Percentiles rank a stretch among this genome's conserved stretches.
phyloP scores from a whole-genome alignment of 2,888 invertebrate genomes.

The Drosophila bunnanda region DNA sequence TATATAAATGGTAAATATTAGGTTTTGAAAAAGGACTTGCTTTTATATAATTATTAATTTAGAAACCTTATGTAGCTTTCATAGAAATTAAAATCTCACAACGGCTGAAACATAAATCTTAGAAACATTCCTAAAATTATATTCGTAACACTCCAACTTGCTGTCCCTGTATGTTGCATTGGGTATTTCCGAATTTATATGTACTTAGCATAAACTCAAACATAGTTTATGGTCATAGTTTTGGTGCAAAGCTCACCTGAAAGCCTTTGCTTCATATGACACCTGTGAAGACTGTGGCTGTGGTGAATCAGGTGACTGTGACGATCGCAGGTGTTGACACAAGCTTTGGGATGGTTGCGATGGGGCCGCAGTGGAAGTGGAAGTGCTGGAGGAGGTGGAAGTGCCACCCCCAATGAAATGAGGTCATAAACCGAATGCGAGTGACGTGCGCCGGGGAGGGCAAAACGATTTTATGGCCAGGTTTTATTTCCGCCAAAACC shows the following conservation, averaged over 20 bases:
- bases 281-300: slow-evolving; percentile 11
- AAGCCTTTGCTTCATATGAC: slow-evolving; percentile 23
- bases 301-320: slow-evolving; percentile 71
- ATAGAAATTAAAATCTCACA: not conserved
- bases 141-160: not conserved
- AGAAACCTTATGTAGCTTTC: not conserved
- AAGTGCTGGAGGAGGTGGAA: slow-evolving; percentile 21
- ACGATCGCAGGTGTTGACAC: slow-evolving; percentile 69
- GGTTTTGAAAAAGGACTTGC: too few species aligned
- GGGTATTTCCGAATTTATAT: slow-evolving; percentile 5
- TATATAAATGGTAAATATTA: not conserved
- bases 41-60: too few species aligned
- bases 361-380: not conserved
- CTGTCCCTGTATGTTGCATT: slow-evolving; percentile 1
- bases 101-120: not conserved
- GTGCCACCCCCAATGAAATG: slow-evolving; percentile 69
- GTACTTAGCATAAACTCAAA: not conserved
- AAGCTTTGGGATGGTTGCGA: slow-evolving; percentile 21
- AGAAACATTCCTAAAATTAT: not conserved
- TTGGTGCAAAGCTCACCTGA: slow-evolving; percentile 7
- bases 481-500: slow-evolving; percentile 64
- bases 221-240: not conserved
- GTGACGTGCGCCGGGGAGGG: slow-evolving; percentile 55
- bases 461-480: slow-evolving; percentile 53
- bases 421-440: slow-evolving; percentile 58